Evolutionary conservation across 30 jellyfish, hydroid and myxozoan species (phyloP), one percentile per base, ranked within the genome.

Genomic region (Chrysaora quinquecirrha): DNA sequence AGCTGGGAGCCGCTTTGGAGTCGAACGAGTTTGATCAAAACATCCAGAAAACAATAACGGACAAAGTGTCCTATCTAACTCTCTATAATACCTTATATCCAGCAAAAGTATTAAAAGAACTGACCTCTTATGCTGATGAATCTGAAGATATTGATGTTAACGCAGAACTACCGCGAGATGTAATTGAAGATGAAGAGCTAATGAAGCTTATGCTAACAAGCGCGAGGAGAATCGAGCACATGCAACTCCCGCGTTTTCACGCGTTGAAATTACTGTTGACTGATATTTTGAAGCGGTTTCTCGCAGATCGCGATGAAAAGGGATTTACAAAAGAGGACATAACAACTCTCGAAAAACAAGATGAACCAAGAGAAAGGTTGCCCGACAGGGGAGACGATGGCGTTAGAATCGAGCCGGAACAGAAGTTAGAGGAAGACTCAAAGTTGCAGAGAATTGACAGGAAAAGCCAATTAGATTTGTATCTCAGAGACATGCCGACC

Each of bases 191-290:
- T 65, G 84, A n/a, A 6, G 34, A 23, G 18, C 9, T 74, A 21
- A 89, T 89, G 95, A 19, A 21, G 18, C 32, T 60, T 31, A n/a
- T 89, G 71, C 82, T 70, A 52, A 16, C 72, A 22, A 66, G 79
- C 23, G 86, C 87, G 16, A 63, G 83, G 58, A 43, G 97, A 30
- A 73, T 89, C 24, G 87, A 89, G 76, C 90, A 82, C 31, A 89
- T 89, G 97, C 97, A 89, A 80, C 14, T 89, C 22, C 97, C 97
- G 7, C 90, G 97, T 20, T 89, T 70, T 74, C 83, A 73, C 21
- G 63, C 86, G 48, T 30, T 88, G 56, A 79, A 88, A 43, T 21
- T 28, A 14, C 30, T 88, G 10, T 25, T 88, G 27, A 63, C 71
- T 10, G 89, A 60, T 20, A 27, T 79, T 4, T 18, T 88, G 67